phyloP scores from a whole-genome alignment of 2,888 invertebrate species.

The Acronicta psi region DNA sequence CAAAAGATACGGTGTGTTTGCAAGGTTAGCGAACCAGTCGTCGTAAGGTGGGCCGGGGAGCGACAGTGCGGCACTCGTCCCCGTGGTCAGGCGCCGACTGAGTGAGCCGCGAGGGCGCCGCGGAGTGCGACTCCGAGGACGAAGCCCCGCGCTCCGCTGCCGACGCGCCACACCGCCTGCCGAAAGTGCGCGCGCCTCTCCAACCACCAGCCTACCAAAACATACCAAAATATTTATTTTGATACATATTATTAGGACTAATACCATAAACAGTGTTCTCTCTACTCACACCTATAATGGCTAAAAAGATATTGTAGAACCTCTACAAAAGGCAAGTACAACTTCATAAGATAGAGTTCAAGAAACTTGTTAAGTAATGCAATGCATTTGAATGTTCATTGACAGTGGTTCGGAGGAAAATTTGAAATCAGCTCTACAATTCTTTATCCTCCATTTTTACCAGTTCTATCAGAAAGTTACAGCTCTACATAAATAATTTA shows the following conservation, averaged over 20 bases:
- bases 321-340: not conserved
- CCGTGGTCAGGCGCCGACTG: conserved; percentile 80
- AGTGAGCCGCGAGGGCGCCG: conserved; percentile 80
- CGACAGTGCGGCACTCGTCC: conserved; percentile 63
- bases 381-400: conserved; percentile 2
- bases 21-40: conserved; percentile 72
- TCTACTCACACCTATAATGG: not conserved
- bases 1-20: conserved; percentile 72
- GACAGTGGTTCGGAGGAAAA: not conserved
- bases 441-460: not conserved
- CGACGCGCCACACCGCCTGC: conserved; percentile 59
- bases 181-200: conserved; percentile 83
- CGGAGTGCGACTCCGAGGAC: conserved; percentile 67
- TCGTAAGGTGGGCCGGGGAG: conserved; percentile 64
- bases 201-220: conserved; percentile 60
- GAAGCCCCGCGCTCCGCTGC: conserved; percentile 76
- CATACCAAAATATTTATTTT: conserved; percentile 69
- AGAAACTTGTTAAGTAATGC: not conserved
- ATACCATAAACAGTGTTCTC: conserved; percentile 20
- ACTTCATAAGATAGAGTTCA: not conserved
- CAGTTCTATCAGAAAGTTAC: not conserved
- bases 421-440: conserved; percentile 2
- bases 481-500: not conserved
- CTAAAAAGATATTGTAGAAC: not conserved
- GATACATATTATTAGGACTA: conserved; percentile 58